A percentile compares a stretch with the other conserved stretches of the same genome.
Evolutionary conservation across 1,140 invertebrate genomes (phyloP).

Genomic region (Drosophila lacertosa): DNA sequence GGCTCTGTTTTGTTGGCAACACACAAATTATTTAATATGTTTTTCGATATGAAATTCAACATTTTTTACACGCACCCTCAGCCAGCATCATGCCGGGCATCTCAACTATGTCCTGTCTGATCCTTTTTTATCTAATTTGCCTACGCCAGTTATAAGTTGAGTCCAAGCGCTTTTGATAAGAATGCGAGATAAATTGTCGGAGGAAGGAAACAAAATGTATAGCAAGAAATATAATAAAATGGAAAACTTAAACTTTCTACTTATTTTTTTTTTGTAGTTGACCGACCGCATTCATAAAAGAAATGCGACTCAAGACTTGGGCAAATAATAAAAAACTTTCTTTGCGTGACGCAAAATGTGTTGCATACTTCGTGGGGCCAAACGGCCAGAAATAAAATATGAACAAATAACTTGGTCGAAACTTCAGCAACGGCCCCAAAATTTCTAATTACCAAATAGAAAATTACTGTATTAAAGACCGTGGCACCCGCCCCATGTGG

Average conservation of each 20-base stretch:
- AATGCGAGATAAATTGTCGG: conserved; percentile 59
- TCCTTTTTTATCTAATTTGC: conserved; percentile 22
- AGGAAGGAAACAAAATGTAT: conserved; percentile 64
- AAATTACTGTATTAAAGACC: conserved; percentile 45
- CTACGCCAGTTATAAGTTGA: conserved; percentile 43
- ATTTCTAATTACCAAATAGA: conserved; percentile 53
- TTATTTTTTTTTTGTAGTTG: conserved; percentile 33
- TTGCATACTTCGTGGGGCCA: conserved; percentile 12
- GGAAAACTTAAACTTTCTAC: conserved; percentile 66
- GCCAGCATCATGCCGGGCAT: conserved; percentile 36
- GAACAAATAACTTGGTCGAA: conserved; percentile 7
- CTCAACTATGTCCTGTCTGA: conserved; percentile 58
- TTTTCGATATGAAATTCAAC: conserved; percentile 66
- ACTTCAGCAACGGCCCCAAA: conserved; percentile 10
- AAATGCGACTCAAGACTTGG: conserved; percentile 48
- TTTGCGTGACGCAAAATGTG: conserved; percentile 21
- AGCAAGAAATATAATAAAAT: conserved; percentile 60
- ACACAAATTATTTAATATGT: conserved; percentile 59
- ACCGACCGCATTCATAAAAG: conserved; percentile 38
- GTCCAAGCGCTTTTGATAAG: conserved; percentile 53
- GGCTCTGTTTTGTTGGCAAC: not conserved
- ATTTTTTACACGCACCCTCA: conserved; percentile 51
- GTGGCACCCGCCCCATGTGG: not conserved
- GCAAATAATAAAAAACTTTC: conserved; percentile 58
- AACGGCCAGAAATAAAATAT: not conserved